Base-by-base conservation (phyloP, 2,888 invertebrate genomes). In the Macaria notata region DNA sequence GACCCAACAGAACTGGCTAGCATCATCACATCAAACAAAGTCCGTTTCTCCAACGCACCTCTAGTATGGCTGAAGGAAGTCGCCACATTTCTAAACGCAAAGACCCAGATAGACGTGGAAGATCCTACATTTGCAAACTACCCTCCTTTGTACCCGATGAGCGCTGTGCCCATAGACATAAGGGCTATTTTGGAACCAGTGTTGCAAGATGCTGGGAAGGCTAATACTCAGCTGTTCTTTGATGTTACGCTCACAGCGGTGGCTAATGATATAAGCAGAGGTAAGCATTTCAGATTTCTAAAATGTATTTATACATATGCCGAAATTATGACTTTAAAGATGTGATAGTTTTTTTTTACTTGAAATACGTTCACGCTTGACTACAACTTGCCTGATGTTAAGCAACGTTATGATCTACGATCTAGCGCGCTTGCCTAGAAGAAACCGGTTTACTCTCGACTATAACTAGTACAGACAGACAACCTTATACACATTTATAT, bases 211-310 rank as follows among this genome's bases (percentile, higher is more conserved):
- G 93, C 94, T 6, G 95, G 95, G 0, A 92, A 92, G 63, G 87
- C 92, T 4, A 95, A 94, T 65, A 80, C 92, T 4, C 94, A 94
- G 71, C 81, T 94, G 65, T 96, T 95, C 80, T 96, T 94, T 71
- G 95, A 95, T 78, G 93, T 93, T 33, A 93, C 94, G 39, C 84
- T 96, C 19, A 94, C 94, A 5, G 92, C 94, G 9, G 92, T 96
- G 89, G 94, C 95, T 4, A 94, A 93, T 70, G 95, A 95, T 70
- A 93, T 96, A 92, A 93, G 93, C 49, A 95, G 94, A 88, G 94
- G 94, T 86, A 76, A 73, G 75, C 74, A 57, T 30, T 42, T 46
- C 5, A 45, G 19, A 19, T 19, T 19, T 19, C 2, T 19, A 19
- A n/a, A 19, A 19, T 19, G 1, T 19, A 19, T 19, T 19, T 1